These are phyloP conservation scores for Beroe ovata DNA, from an alignment of 37 sponge, comb jelly and placozoan genomes.

Conservation along the genomic window DNA sequence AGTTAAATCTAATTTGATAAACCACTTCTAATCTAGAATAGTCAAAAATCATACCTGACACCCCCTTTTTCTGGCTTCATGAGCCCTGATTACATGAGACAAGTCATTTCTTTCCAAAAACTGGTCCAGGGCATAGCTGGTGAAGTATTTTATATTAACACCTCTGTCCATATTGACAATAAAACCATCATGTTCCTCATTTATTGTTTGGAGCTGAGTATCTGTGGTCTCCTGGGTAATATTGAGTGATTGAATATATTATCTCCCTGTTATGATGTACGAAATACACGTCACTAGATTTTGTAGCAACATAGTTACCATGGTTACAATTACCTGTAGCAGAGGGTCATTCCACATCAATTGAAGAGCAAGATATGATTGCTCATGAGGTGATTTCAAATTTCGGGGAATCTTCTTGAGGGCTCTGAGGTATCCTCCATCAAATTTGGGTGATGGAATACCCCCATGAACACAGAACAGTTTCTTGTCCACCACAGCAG, in stretches of 20 bases:
- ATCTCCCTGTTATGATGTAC: no score
- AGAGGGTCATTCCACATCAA: slow-evolving; percentile 92
- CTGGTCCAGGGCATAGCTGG: slow-evolving; percentile 73
- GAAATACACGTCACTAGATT: no score
- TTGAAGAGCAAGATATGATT: slow-evolving; percentile 82
- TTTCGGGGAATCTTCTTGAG: slow-evolving; percentile 74
- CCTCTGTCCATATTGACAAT: slow-evolving; percentile 76
- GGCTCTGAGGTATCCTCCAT: slow-evolving; percentile 72
- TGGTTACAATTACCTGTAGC: no score
- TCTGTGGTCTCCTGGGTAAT: no score
- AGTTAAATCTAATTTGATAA: no score
- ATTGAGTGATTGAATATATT: no score
- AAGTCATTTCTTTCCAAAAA: slow-evolving; percentile 76
- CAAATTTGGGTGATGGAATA: slow-evolving; percentile 71
- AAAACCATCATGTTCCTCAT: slow-evolving; percentile 73
- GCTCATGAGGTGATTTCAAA: slow-evolving; percentile 73
- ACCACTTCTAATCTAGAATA: no score
- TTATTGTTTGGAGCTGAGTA: no score
- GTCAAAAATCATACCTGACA: slow-evolving; percentile 79
- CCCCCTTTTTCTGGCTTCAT: slow-evolving; percentile 83
- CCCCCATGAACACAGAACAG: slow-evolving; percentile 93
- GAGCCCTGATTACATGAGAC: slow-evolving; percentile 91
- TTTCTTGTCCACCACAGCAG: slow-evolving; percentile 85
- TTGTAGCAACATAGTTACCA: no score
- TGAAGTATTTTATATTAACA: slow-evolving; percentile 23